Evolutionary conservation across 2,888 invertebrate species (phyloP), one percentile per base, ranked within the genome.

Genomic region (Chouioia cunea): DNA sequence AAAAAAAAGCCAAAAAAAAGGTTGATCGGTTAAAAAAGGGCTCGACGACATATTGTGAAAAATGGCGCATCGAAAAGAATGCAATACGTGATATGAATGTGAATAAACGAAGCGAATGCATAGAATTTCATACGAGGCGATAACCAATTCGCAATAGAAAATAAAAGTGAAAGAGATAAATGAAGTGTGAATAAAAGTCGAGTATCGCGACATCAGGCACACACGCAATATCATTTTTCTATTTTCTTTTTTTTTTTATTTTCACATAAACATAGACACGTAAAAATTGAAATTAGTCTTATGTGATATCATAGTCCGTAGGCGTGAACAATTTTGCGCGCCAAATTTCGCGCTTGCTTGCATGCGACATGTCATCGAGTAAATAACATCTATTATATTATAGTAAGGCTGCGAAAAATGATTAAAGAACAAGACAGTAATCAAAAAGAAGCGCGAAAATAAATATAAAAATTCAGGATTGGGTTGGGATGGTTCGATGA

Each of bases 391-490:
- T 63, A 73, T 14, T 57, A 65, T 57, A 56, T 15, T 16, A 57
- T 66, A 67, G 43, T 62, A 71, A 69, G 71, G 56, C 44, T 68
- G 73, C 73, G n/a, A 52, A 56, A 71, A 67, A 59, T 59, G 6
- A 54, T 60, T 52, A 64, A 53, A 16, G 47, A 59, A 52, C 4
- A 69, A 47, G 43, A 14, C n/a, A 36, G 6, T 56, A 23, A 46
- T 54, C 16, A 56, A 67, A 71, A 76, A 73, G 73, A 75, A 79
- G 74, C 75, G 74, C 65, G 58, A 75, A 71, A 68, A 60, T 64
- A 62, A 65, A 67, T 68, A 50, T 43, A 48, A 70, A 70, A 71
- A 67, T 65, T 15, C 20, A 18, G 70, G 60, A 72, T 12, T 12
- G 52, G 48, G 20, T 47, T 8, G 4, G 10, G 15, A 4, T 8